Base-by-base conservation (phyloP, 1,140 invertebrate species). In the Eufriesea mexicana region DNA sequence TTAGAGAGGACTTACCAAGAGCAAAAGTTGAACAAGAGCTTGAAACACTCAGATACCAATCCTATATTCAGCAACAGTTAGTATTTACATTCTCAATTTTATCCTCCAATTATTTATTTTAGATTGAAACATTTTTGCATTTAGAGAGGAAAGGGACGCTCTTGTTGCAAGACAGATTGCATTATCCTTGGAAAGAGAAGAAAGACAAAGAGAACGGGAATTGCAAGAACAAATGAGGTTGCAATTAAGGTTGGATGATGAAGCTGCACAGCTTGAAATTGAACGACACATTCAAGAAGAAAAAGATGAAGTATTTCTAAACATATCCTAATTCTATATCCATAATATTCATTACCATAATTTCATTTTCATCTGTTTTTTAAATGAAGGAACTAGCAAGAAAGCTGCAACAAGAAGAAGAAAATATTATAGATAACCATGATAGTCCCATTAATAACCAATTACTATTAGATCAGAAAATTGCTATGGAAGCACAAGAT, bases 401-500 rank as follows among this genome's bases (percentile, higher is more conserved):
- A 84, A 94, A 95, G 68, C 88, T 97, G 14, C 96, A 97, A 94
- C 95, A 96, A 87, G 95, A 96, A 89, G 96, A 96, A 94, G 91
- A 89, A 82, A 84, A 62, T 47, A 84, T 88, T 14, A 66, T 86
- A 16, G 92, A 94, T 64, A 70, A 84, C 42, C 95, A 96, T 79
- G 96, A 96, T 86, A 95, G 95, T 49, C 91, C 94, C 20, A 94
- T 96, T 78, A 95, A 95, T 85, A 95, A 95, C 35, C 94, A 96
- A 88, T 91, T 96, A 45, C 95, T 97, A 87, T 89, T 95, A 49
- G 97, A 98, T 93, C 95, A 96, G 90, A 95, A 97, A 86, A 92
- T 96, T 82, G 97, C 98, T 14, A 98, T 99, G 72, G 98, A 99
- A 94, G 97, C 97, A 8, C 98, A 99, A 92, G 98, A 99, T 92